These are phyloP conservation scores for Platycnemis pennipes DNA, from an alignment of 2,888 invertebrate species.

Conservation along the genomic window DNA sequence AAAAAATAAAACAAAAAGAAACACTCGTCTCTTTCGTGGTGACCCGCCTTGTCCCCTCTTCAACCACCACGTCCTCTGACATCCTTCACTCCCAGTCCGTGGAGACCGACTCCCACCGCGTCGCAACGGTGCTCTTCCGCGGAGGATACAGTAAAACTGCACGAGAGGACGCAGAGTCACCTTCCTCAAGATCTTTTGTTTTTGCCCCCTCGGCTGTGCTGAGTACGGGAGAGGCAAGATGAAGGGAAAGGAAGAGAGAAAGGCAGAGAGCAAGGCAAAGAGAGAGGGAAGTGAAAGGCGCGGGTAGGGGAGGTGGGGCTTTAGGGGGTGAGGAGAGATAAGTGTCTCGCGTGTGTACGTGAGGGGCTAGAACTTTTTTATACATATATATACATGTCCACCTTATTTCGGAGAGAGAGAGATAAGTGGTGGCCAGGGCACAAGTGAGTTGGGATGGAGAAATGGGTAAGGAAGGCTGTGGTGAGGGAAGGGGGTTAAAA, in stretches of 20 bases:
- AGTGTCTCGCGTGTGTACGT: too few relatives aligned
- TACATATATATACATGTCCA: too few relatives aligned
- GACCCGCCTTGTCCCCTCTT: neutral
- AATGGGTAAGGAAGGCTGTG: neutral
- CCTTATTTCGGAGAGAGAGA: neutral
- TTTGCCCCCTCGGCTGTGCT: neutral
- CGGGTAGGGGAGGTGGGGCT: neutral
- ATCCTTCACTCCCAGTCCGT: neutral
- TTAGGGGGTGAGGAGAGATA: too few relatives aligned
- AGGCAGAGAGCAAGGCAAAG: neutral
- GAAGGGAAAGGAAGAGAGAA: neutral
- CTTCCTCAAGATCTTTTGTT: neutral
- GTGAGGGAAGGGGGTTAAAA: neutral
- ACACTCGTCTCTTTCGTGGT: neutral
- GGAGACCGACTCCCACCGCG: neutral
- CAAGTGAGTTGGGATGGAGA: neutral
- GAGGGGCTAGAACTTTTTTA: too few relatives aligned
- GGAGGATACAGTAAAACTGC: neutral
- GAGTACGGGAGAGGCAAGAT: neutral
- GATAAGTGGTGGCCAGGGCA: neutral
- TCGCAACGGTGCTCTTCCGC: neutral
- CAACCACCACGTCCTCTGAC: neutral
- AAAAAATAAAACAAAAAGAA: too few relatives aligned
- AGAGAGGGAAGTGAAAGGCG: neutral
- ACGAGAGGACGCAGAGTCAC: neutral